phyloP scores from a whole-genome alignment of 1,140 invertebrate species.

The Hydropsyche tenuis region DNA sequence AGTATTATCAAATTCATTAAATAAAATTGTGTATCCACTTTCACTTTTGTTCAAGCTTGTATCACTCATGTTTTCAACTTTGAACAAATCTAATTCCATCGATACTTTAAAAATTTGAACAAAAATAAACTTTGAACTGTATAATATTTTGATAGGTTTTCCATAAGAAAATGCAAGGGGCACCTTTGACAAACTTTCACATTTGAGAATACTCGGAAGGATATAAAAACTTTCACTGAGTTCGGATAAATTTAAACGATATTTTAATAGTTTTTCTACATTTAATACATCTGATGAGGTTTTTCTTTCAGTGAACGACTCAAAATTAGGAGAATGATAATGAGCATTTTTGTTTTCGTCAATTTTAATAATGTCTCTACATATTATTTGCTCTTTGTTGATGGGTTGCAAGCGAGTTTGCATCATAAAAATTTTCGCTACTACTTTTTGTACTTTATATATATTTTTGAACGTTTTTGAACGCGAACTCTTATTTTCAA shows the following conservation, averaged over 20 bases:
- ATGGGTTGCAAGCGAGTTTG: constrained; percentile 61
- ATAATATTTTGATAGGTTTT: constrained; percentile 55
- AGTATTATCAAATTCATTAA: not conserved
- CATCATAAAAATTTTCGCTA: constrained; percentile 62
- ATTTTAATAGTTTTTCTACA: constrained; percentile 59
- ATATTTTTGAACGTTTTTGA: constrained; percentile 59
- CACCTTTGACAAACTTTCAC: constrained; percentile 29
- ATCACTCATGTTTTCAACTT: not conserved
- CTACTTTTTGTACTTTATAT: constrained; percentile 58
- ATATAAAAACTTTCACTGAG: constrained; percentile 54
- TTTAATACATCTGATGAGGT: constrained; percentile 58
- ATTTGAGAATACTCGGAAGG: constrained; percentile 54
- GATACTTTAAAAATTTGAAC: constrained; percentile 59
- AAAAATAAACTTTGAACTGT: constrained; percentile 61
- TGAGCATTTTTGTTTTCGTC: constrained; percentile 56
- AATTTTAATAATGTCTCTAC: constrained; percentile 57
- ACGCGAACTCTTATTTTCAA: constrained; percentile 58
- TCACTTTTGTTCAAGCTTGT: not conserved
- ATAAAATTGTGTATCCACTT: constrained; percentile 20
- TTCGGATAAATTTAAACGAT: constrained; percentile 48
- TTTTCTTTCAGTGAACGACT: constrained; percentile 63
- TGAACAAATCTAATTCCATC: constrained; percentile 50
- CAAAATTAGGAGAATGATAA: constrained; percentile 55
- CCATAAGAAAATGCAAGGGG: constrained; percentile 56
- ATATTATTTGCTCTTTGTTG: constrained; percentile 56